These are phyloP conservation scores for Sebastes nivosus DNA, from an alignment of 2,797 vertebrate genomes.

Conservation along the genomic window DNA sequence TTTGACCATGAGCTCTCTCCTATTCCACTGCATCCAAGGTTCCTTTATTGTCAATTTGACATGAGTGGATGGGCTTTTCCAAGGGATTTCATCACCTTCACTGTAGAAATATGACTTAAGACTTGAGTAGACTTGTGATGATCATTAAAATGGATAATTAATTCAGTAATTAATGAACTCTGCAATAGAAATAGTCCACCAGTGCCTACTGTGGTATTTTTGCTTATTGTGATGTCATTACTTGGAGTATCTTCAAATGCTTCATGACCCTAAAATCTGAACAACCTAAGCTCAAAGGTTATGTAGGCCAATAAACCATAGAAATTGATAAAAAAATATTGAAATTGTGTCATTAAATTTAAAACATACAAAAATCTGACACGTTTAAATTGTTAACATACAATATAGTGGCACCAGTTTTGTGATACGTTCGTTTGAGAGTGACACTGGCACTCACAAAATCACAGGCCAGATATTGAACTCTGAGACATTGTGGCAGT, in stretches of 20 bases:
- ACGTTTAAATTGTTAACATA: not conserved
- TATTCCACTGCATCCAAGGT: not conserved
- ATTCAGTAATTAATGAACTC: not conserved
- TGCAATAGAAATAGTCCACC: too few relatives aligned
- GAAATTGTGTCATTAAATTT: too few relatives aligned
- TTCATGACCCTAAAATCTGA: too few relatives aligned
- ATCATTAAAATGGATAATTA: not conserved
- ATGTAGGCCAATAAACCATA: too few relatives aligned
- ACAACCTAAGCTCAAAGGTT: too few relatives aligned
- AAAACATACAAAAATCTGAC: too few relatives aligned
- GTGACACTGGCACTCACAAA: not conserved
- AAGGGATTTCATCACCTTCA: not conserved
- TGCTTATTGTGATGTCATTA: too few relatives aligned
- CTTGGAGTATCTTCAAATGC: too few relatives aligned
- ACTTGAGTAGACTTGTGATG: not conserved
- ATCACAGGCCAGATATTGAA: not conserved
- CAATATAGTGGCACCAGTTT: not conserved
- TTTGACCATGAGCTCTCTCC: conserved; percentile 1
- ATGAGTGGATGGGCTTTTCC: not conserved
- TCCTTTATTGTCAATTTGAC: not conserved
- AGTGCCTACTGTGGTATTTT: too few relatives aligned
- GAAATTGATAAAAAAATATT: too few relatives aligned
- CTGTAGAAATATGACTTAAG: not conserved
- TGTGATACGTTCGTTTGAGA: not conserved
- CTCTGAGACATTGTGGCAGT: not conserved